Conservation (phyloP, 2,113 vertebrate species). For the Thamnophis sirtalis region DNA sequence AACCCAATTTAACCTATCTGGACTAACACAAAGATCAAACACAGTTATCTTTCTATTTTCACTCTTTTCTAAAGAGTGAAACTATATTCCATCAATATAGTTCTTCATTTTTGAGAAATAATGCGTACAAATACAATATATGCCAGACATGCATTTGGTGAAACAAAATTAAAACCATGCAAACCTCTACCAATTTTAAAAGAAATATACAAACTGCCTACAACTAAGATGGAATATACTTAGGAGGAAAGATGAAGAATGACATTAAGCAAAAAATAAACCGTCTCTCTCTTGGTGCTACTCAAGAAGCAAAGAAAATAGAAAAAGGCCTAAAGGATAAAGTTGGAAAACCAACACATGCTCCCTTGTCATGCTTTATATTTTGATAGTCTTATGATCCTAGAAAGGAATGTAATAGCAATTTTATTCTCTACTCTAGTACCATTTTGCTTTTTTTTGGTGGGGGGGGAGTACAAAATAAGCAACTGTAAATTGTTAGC, state of each 20-base stretch:
- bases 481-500: conserved; percentile 18
- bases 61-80: background rate
- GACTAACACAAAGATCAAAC: background rate
- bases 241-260: background rate
- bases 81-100: background rate
- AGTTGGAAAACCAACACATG: background rate
- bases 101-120: background rate
- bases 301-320: background rate
- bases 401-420: background rate
- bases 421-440: background rate
- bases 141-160: background rate
- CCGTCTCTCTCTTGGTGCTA: background rate
- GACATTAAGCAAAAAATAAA: background rate
- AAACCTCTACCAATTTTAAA: background rate
- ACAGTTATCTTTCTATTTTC: background rate
- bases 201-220: background rate
- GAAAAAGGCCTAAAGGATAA: background rate
- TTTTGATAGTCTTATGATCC: background rate
- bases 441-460: background rate
- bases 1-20: background rate
- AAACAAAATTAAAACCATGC: background rate
- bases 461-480: too few species aligned
- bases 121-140: background rate
- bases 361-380: background rate
- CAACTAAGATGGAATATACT: background rate